These are phyloP conservation scores for Antennarius striatus DNA, from an alignment of 2,113 vertebrate species.

Conservation along the genomic window DNA sequence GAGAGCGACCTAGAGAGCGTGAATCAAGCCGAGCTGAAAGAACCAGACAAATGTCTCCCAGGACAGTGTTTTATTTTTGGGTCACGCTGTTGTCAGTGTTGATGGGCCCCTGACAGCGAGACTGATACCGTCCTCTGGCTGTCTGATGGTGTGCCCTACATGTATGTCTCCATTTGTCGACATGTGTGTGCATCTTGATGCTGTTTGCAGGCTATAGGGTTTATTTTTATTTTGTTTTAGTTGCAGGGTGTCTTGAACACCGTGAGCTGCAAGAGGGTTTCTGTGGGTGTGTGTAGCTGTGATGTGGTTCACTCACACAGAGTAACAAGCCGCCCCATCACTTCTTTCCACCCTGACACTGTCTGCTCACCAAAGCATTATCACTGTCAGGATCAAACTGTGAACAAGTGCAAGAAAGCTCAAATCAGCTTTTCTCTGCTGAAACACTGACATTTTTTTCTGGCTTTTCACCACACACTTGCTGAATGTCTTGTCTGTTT, in stretches of 20 bases:
- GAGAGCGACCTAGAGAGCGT: slow-evolving; percentile 31
- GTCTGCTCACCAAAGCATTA: slow-evolving; percentile 9
- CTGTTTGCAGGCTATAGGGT: slow-evolving; percentile 55
- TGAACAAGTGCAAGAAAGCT: slow-evolving; percentile 1
- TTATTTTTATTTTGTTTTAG: slow-evolving; percentile 75
- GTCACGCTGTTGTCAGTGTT: slow-evolving; percentile 53
- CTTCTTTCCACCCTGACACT: slow-evolving; percentile 2
- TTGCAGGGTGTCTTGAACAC: slow-evolving; percentile 12
- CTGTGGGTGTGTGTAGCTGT: slow-evolving; percentile 9
- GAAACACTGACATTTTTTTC: slow-evolving; percentile 11
- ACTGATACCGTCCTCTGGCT: slow-evolving; percentile 55
- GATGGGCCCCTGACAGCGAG: slow-evolving; percentile 63
- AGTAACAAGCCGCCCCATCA: slow-evolving; percentile 10
- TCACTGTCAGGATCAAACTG: slow-evolving; percentile 21
- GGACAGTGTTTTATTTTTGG: slow-evolving; percentile 75
- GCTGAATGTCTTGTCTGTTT: slow-evolving; percentile 25
- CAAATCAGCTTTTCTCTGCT: slow-evolving; percentile 15
- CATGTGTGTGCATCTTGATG: slow-evolving; percentile 8
- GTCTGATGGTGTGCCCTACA: slow-evolving; percentile 21
- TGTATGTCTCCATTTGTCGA: slow-evolving; percentile 13
- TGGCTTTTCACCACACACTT: slow-evolving; percentile 9
- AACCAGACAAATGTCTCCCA: slow-evolving; percentile 66
- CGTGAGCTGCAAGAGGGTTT: neutral
- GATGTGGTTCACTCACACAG: neutral
- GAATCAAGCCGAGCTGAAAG: slow-evolving; percentile 60